phyloP scores from a whole-genome alignment of 2,113 vertebrate species.

The Cisticola juncidis region DNA sequence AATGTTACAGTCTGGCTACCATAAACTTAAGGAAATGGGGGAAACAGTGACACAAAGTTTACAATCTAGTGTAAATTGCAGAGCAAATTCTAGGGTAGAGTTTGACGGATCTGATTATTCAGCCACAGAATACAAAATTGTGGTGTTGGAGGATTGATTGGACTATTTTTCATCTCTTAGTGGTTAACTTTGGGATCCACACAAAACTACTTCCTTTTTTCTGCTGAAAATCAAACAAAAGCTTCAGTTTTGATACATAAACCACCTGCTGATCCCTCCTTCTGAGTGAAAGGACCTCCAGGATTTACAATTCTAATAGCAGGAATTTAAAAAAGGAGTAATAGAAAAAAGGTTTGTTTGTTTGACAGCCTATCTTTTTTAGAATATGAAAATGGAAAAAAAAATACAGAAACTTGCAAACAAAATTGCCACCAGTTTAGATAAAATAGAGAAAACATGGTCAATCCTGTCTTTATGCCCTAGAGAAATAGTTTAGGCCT shows the following conservation, averaged over 20 bases:
- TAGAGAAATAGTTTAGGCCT: background rate
- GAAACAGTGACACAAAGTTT: background rate
- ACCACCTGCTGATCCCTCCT: background rate
- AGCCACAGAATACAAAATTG: background rate
- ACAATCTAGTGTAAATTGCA: background rate
- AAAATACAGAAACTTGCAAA: background rate
- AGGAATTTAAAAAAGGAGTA: background rate
- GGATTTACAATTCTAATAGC: constrained; percentile 17
- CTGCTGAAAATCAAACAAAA: background rate
- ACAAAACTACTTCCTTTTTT: background rate
- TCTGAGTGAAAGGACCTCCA: background rate
- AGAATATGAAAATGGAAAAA: background rate
- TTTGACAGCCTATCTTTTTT: background rate
- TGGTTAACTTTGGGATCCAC: background rate
- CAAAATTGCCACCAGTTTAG: background rate
- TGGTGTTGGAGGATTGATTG: background rate
- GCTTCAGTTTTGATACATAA: background rate
- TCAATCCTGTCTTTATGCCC: background rate
- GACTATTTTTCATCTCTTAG: constrained; percentile 1
- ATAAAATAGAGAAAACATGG: background rate
- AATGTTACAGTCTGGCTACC: background rate
- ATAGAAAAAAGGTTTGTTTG: background rate
- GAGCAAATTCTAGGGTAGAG: background rate
- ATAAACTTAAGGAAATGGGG: background rate
- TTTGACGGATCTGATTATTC: background rate